These are phyloP conservation scores for Mirounga angustirostris DNA, from an alignment of 2,113 vertebrate genomes.

Conservation along the genomic window DNA sequence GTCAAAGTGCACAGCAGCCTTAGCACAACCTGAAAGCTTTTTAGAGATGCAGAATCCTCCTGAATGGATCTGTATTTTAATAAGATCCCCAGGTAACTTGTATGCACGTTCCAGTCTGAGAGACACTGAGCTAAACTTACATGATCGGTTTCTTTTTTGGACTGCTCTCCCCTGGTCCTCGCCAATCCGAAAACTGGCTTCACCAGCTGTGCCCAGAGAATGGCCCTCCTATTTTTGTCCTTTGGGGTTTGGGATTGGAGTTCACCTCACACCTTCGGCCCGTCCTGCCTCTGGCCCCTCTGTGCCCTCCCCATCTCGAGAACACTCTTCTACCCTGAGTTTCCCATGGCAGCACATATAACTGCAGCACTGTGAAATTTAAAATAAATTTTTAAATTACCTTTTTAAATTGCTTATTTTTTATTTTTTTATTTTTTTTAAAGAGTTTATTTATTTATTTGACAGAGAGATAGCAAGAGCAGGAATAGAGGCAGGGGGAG, in stretches of 20 bases:
- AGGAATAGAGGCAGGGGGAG: too few species aligned
- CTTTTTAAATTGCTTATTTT: not conserved
- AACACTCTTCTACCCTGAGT: not conserved
- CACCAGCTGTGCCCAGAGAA: not conserved
- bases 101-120: not conserved
- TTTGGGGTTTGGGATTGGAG: not conserved
- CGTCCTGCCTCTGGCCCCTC: not conserved
- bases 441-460: too few species aligned
- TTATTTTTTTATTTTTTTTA: too few species aligned
- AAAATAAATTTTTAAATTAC: not conserved
- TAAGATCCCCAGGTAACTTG: not conserved
- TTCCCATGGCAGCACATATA: not conserved
- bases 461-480: too few species aligned
- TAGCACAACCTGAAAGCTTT: not conserved
- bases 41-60: not conserved
- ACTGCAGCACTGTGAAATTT: not conserved
- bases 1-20: too few species aligned
- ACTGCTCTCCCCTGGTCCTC: not conserved
- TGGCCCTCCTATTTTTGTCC: too few species aligned
- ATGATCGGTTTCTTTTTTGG: not conserved
- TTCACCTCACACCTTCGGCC: not conserved
- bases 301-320: not conserved
- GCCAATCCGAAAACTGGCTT: not conserved
- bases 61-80: not conserved
- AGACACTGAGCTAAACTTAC: not conserved